phyloP scores from a whole-genome alignment of 2,113 vertebrate species.

The Hyaena hyaena region DNA sequence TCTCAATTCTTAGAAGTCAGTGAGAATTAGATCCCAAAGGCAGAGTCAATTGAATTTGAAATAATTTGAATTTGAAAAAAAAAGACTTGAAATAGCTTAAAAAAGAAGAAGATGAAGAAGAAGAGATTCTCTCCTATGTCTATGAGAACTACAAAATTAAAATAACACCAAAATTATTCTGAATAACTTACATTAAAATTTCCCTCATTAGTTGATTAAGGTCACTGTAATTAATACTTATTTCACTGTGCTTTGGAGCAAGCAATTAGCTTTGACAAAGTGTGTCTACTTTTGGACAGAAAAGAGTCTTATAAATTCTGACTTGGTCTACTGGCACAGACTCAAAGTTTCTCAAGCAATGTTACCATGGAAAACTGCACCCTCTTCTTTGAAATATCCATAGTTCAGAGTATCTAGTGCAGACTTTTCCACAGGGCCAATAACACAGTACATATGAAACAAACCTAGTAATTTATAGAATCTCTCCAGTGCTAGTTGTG shows the following conservation, averaged over 20 bases:
- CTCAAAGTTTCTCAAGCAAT: background rate
- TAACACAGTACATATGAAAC: background rate
- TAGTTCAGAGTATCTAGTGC: background rate
- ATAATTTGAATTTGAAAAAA: too few relatives aligned
- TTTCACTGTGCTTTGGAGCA: background rate
- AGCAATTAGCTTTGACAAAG: constrained; percentile 2
- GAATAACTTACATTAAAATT: constrained; percentile 30
- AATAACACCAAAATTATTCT: constrained; percentile 33
- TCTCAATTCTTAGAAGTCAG: constrained; percentile 28
- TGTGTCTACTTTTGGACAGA: background rate
- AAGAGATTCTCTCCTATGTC: background rate
- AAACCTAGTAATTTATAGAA: background rate
- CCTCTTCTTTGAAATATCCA: background rate
- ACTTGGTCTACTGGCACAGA: background rate
- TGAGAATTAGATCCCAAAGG: constrained; percentile 1
- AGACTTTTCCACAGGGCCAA: background rate
- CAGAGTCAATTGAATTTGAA: background rate
- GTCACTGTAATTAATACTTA: background rate
- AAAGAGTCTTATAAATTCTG: background rate
- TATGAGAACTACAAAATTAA: constrained; percentile 3
- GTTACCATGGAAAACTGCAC: background rate
- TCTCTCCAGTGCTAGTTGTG: background rate
- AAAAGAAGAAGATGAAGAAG: background rate
- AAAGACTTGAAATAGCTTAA: constrained; percentile 14
- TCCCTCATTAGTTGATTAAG: constrained; percentile 18